phyloP scores from a whole-genome alignment of 2,113 vertebrate genomes.

The Oryzias melastigma region DNA sequence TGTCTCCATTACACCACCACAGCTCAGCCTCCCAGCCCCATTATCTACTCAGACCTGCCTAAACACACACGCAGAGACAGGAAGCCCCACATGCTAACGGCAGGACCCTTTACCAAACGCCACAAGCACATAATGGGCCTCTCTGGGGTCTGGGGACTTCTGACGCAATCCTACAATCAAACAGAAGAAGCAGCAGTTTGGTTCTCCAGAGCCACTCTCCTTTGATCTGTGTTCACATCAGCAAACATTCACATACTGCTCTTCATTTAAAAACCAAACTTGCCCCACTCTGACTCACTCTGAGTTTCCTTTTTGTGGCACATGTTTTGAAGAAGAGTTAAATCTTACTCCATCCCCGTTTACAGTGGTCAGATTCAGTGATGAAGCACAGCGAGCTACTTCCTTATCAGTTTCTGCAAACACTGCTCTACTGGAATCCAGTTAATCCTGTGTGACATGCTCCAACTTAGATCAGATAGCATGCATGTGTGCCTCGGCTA shows the following conservation, averaged over 20 bases:
- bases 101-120: constrained; percentile 39
- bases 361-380: constrained; percentile 35
- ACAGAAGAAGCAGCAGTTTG: constrained; percentile 34
- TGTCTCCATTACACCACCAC: constrained; percentile 76
- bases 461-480: constrained; percentile 43
- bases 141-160: constrained; percentile 21
- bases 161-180: constrained; percentile 51
- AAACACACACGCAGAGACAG: constrained; percentile 70
- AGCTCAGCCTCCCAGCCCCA: constrained; percentile 68
- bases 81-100: constrained; percentile 51
- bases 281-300: constrained; percentile 16
- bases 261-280: constrained; percentile 27
- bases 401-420: constrained; percentile 57
- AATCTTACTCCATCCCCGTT: constrained; percentile 28
- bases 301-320: constrained; percentile 20
- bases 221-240: constrained; percentile 41
- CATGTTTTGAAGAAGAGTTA: constrained; percentile 34
- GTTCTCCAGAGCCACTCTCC: background rate
- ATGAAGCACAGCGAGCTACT: constrained; percentile 32
- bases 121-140: constrained; percentile 46
- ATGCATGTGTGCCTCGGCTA: constrained; percentile 7
- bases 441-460: constrained; percentile 36
- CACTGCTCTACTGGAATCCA: constrained; percentile 33
- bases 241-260: constrained; percentile 8
- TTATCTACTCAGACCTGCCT: constrained; percentile 78